phyloP scores from a whole-genome alignment of 2,888 invertebrate species.

The Hoplodrina blanda region DNA sequence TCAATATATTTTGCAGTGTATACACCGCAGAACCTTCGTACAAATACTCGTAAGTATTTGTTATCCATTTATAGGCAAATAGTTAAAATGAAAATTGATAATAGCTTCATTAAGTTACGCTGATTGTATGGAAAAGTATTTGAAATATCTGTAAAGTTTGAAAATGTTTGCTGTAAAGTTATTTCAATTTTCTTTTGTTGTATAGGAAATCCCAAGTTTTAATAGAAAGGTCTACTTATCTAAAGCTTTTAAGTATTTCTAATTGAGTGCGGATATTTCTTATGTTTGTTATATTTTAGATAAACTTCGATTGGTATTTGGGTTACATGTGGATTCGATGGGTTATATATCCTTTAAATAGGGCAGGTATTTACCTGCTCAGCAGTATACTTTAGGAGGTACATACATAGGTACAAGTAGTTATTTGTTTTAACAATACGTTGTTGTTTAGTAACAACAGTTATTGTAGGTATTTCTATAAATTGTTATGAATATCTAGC shows the following conservation, averaged over 20 bases:
- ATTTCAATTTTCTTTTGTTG: too few relatives aligned
- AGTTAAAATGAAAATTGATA: not conserved
- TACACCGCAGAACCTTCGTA: not conserved
- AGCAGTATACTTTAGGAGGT: not conserved
- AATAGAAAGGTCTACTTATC: too few relatives aligned
- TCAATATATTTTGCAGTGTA: too few relatives aligned
- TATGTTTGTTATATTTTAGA: too few relatives aligned
- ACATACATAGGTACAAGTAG: not conserved
- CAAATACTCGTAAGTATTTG: not conserved
- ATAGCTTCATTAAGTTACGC: not conserved
- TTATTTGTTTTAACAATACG: not conserved
- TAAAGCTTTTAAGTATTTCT: too few relatives aligned
- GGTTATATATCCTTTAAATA: too few relatives aligned
- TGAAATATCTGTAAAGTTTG: not conserved
- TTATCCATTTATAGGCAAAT: not conserved
- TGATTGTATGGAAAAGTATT: not conserved
- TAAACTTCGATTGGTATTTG: too few relatives aligned
- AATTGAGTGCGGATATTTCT: too few relatives aligned
- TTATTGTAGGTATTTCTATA: not conserved
- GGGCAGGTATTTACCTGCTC: too few relatives aligned
- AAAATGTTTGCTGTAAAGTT: too few relatives aligned
- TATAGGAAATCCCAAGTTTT: too few relatives aligned
- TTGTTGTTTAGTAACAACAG: not conserved
- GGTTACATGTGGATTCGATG: too few relatives aligned
- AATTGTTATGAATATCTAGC: not conserved